Evolutionary conservation across 1,140 invertebrate genomes (phyloP), one percentile per base, ranked within the genome.

Genomic region (Drosophila rufa): DNA sequence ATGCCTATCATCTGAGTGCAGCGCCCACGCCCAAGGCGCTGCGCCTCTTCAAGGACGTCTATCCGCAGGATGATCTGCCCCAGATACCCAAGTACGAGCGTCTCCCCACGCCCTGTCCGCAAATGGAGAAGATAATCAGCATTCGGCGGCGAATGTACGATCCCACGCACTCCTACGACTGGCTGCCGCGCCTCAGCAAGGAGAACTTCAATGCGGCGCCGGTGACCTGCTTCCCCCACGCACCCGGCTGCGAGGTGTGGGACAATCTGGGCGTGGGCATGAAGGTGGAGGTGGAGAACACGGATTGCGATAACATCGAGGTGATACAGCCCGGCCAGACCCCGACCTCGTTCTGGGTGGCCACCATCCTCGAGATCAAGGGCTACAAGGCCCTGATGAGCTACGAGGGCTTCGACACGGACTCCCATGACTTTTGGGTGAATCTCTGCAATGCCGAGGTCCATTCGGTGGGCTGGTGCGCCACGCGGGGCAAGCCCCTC

Each of bases 391-490:
- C 97, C n/a, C 93, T 98, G 53, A 93, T 99, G 79, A 94, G 98
- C 58, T 99, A 98, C 93, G 98, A 99, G 94, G 98, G 92, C 50
- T 99, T 98, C 93, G 98, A 97, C 80, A 97, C 98, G 93, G 93
- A 94, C 40, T 95, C 96, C 9, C 97, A 97, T 93, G 98, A 99
- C 93, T 99, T 99, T 93, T 99, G 98, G 98, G 96, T 99, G 1
- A 98, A 98, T 87, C 94, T 99, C 25, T 98, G 98, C 93, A 97
- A 97, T 51, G 96, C 97, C 61, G 96, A 97, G 90, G 97, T 99
- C 27, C 98, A 99, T 93, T 97, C 97, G 30, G 98, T 99, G 45
- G 98, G 98, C 17, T 99, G 98, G 98, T 99, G 98, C 94, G 98
- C 98, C 2, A 98, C 97, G 0, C 95, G 98, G 76, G 98, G 98